Base-by-base conservation (phyloP, 2,888 invertebrate genomes). In the Coleophora deauratella region DNA sequence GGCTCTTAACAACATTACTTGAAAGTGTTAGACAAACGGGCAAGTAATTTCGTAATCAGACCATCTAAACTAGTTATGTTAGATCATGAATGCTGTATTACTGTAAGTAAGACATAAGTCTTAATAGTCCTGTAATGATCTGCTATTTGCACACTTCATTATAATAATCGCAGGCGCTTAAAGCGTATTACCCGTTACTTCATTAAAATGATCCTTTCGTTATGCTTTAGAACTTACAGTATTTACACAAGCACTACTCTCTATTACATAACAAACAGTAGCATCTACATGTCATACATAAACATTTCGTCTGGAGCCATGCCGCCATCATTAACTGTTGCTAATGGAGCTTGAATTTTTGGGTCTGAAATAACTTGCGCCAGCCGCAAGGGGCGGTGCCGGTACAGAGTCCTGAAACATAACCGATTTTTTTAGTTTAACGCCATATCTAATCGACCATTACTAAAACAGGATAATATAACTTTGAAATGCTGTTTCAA, bases 321-420 rank as follows among this genome's bases (percentile, higher is more conserved):
- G 72, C 72, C 76, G 78, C 74, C 80, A 72, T 85, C 82, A 85
- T 86, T 86, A 86, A 79, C 63, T 72, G 66, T 65, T 56, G 75
- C 82, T 86, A 86, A 86, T 86, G 86, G 85, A 75, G 73, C 86
- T 75, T 82, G 73, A 74, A 63, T 69, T 76, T 74, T 76, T 70
- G 67, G 61, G 79, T 77, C 82, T 82, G 79, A 84, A 84, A 82
- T 84, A 81, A 76, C 79, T 70, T 62, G 60, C 54, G 62, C 54
- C 70, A 55, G 62, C 66, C 62, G 62, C 62, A 56, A 66, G 73
- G 78, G 81, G 81, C 79, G 80, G 75, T 57, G 54, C 64, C 55
- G 48, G 52, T 51, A 45, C 52, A 47, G 48, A 57, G 60, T 59
- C 58, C 49, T 55, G 55, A 55, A 53, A 45, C 65, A 55, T 64